These are phyloP conservation scores for Urophycis tenuis DNA, from an alignment of 2,797 vertebrate genomes.

Conservation along the genomic window DNA sequence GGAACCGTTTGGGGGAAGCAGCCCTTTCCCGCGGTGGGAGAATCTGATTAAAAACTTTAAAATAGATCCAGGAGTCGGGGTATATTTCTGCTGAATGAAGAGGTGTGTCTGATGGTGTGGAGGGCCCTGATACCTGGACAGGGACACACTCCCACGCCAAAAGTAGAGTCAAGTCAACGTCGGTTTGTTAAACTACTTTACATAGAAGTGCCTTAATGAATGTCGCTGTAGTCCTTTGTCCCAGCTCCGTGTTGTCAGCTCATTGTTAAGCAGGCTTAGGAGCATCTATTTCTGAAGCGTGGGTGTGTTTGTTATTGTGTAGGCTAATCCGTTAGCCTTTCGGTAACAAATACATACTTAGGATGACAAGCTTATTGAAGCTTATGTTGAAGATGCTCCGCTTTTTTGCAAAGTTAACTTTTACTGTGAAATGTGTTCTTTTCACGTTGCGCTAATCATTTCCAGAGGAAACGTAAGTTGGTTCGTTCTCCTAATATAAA, in stretches of 20 bases:
- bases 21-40: not conserved
- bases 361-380: not conserved
- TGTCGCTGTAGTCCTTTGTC: not conserved
- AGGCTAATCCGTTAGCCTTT: not conserved
- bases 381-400: not conserved
- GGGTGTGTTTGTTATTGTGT: not conserved
- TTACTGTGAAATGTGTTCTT: not conserved
- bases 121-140: not conserved
- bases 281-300: not conserved
- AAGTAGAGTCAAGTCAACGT: not conserved
- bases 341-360: not conserved
- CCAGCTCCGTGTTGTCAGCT: not conserved
- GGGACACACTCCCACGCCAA: not conserved
- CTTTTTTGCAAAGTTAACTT: not conserved
- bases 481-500: not conserved
- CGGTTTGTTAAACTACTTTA: not conserved
- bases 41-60: not conserved
- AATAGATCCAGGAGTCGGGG: not conserved
- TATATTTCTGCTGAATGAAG: not conserved
- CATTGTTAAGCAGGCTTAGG: not conserved
- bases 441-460: not conserved
- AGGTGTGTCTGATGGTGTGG: not conserved
- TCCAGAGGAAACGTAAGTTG: not conserved
- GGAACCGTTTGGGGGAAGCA: too few relatives aligned
- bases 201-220: not conserved